Evolutionary conservation across 2,113 vertebrate genomes (phyloP).

Genomic region (Hippopotamus amphibius): DNA sequence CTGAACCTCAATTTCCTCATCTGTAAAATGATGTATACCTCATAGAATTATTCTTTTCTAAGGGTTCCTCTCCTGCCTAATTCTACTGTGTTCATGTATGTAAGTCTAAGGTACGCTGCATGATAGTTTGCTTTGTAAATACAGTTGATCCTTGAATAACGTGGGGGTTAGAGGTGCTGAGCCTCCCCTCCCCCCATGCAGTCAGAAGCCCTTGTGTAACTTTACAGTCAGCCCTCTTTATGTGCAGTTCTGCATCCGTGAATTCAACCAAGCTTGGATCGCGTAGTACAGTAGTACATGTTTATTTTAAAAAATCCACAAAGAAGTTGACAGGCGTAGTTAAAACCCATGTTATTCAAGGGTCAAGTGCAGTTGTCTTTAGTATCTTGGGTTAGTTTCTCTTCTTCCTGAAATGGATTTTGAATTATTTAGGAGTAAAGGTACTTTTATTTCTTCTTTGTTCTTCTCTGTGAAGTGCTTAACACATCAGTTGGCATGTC

Average conservation of each 20-base stretch:
- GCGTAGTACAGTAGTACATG: neutral
- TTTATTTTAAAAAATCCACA: neutral
- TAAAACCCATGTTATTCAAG: neutral
- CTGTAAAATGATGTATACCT: neutral
- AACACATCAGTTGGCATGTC: neutral
- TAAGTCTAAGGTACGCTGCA: neutral
- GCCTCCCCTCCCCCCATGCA: neutral
- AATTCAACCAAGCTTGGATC: neutral
- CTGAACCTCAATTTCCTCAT: neutral
- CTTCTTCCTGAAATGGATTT: neutral
- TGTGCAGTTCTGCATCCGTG: neutral
- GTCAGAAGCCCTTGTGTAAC: neutral
- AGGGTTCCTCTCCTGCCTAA: neutral
- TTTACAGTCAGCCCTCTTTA: neutral
- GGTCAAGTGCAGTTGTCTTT: neutral
- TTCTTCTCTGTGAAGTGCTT: neutral
- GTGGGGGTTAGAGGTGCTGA: neutral
- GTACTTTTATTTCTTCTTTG: conserved; percentile 9
- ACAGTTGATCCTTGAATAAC: neutral
- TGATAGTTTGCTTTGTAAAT: neutral
- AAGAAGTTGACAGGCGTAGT: neutral
- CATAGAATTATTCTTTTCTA: neutral
- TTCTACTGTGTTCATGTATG: neutral
- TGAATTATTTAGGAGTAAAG: conserved; percentile 34
- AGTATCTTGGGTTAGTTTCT: neutral